Base-by-base conservation (phyloP, 2,113 vertebrate species). In the Stigmatopora argus region DNA sequence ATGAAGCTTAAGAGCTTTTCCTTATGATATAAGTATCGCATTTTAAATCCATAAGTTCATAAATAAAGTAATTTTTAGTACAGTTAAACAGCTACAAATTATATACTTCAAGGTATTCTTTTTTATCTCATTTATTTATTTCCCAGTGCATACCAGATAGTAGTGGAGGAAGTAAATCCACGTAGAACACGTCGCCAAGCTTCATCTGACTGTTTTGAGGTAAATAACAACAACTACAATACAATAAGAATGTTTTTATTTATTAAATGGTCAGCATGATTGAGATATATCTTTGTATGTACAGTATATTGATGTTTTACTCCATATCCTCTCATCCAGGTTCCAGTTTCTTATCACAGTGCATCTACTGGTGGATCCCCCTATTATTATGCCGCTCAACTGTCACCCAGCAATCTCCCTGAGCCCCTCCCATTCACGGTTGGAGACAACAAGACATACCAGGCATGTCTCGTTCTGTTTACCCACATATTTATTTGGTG, bases 381-480 rank as follows among this genome's bases (percentile, higher is more conserved):
- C 0, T 98, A 99, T 81, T 99, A 99, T 81, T 98, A 95, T 62
- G 97, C 97, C 1, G 97, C 96, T 0, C 94, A 98, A 78, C 89
- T 99, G 18, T 93, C 95, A 4, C 96, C 97, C 0, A 92, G 93
- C 64, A 96, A 92, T 71, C 91, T 99, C 12, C 94, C 92, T 0
- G 96, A 98, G 68, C 94, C 95, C 2, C 88, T 94, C 7, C 94
- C 96, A 0, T 99, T 99, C 78, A 99, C 96, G 0, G 96, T 99
- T 73, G 97, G 97, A 7, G 97, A 99, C 91, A 99, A 99, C 72
- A 94, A 94, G 83, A 99, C 97, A 0, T 99, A 99, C 75, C 94
- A 89, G 82, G 87, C 70, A 78, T 81, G 80, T 11, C 10, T 19
- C 59, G 71, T 78, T 48, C 49, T 58, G 10, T 51, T 31, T 35